Conservation (phyloP, 2,888 invertebrate genomes). For the Anthoptus insignis region DNA sequence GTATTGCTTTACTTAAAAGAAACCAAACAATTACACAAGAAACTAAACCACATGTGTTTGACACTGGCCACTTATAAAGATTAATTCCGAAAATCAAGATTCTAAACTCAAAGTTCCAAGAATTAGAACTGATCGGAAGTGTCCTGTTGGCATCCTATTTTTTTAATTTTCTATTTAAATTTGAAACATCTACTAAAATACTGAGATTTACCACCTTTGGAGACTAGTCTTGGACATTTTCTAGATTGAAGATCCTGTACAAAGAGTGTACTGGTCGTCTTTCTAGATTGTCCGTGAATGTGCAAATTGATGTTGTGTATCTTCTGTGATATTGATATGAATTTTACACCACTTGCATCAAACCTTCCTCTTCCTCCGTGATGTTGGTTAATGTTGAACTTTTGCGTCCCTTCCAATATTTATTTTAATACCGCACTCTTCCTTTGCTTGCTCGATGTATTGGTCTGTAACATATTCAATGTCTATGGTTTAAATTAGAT, state of each 20-base stretch:
- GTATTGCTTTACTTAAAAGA: not conserved
- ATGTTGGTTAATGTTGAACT: conserved; percentile 25
- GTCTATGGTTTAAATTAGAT: conserved; percentile 23
- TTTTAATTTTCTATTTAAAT: no score
- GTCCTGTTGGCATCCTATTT: no score
- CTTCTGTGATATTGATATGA: conserved; percentile 78
- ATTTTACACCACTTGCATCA: conserved; percentile 82
- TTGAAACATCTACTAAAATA: not conserved
- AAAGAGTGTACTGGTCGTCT: conserved; percentile 50
- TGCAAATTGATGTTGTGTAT: conserved; percentile 83
- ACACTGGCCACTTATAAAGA: no score
- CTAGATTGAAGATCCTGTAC: conserved; percentile 53
- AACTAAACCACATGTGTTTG: no score
- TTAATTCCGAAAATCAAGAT: no score
- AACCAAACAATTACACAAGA: no score
- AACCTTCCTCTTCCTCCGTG: conserved; percentile 62
- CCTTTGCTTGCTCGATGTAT: conserved; percentile 35
- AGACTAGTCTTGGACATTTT: conserved; percentile 58
- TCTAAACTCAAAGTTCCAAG: no score
- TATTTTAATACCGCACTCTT: conserved; percentile 21
- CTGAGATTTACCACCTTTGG: conserved; percentile 30
- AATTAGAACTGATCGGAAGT: no score
- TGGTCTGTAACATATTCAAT: conserved; percentile 2
- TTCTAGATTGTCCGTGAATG: conserved; percentile 71
- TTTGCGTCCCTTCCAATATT: conserved; percentile 14